phyloP scores from a whole-genome alignment of 2,888 invertebrate species.

The Chymomyza procnemis region DNA sequence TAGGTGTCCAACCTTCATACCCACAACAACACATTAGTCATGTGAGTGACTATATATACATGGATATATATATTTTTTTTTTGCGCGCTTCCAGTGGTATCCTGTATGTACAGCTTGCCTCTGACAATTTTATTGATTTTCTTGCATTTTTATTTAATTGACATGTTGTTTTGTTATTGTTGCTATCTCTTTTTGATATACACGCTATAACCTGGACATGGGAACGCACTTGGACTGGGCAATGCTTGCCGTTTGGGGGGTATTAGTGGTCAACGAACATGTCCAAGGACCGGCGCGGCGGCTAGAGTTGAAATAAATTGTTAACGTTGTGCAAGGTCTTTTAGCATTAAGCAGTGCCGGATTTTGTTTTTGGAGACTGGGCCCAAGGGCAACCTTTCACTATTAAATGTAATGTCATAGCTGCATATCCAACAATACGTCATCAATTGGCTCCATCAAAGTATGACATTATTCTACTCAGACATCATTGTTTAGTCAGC shows the following conservation, averaged over 20 bases:
- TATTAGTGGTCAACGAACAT: slow-evolving; percentile 72
- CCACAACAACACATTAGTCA: slow-evolving; percentile 3
- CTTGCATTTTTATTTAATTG: slow-evolving; percentile 70
- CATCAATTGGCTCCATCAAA: too few relatives aligned
- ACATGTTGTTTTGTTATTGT: slow-evolving; percentile 73
- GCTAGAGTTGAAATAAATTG: slow-evolving; percentile 45
- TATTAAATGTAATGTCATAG: too few relatives aligned
- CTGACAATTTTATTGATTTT: slow-evolving; percentile 65
- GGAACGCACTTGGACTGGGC: background rate
- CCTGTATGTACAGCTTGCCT: slow-evolving; percentile 7
- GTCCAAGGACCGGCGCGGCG: slow-evolving; percentile 58
- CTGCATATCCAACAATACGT: too few relatives aligned
- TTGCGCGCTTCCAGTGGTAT: slow-evolving; percentile 42
- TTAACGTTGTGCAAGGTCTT: slow-evolving; percentile 52
- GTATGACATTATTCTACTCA: too few relatives aligned
- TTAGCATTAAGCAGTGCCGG: background rate
- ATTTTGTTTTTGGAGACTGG: background rate
- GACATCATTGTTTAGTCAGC: too few relatives aligned
- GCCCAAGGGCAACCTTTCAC: background rate
- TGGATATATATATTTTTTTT: too few relatives aligned
- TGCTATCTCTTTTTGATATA: slow-evolving; percentile 48
- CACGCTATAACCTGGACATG: background rate
- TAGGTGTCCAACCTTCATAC: background rate
- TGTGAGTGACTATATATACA: background rate
- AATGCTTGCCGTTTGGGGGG: slow-evolving; percentile 5